These are phyloP conservation scores for Meta bourneti DNA, from an alignment of 2,888 invertebrate species.

Conservation along the genomic window DNA sequence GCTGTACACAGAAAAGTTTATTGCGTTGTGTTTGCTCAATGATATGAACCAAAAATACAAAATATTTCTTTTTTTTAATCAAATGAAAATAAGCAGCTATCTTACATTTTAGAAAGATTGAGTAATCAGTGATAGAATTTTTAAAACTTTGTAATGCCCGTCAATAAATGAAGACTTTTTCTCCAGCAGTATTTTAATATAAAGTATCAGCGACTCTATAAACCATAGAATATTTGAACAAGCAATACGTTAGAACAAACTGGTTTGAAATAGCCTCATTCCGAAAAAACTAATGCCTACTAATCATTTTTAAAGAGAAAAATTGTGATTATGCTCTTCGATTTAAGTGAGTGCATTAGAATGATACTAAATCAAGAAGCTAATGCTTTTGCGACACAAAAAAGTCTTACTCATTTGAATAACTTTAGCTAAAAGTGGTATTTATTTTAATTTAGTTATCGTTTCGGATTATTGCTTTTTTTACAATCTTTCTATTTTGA, in stretches of 20 bases:
- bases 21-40: no score
- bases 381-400: constrained; percentile 9
- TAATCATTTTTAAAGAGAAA: background rate
- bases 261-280: background rate
- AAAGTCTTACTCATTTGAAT: background rate
- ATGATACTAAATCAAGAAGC: constrained; percentile 20
- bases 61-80: no score
- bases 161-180: background rate
- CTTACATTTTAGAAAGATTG: no score
- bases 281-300: background rate
- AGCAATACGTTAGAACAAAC: background rate
- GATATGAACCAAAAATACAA: no score
- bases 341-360: background rate
- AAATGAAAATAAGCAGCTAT: no score
- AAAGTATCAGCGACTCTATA: no score
- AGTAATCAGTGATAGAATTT: no score
- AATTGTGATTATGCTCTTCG: background rate
- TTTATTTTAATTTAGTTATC: constrained; percentile 39
- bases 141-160: no score
- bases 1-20: no score
- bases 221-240: background rate
- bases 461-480: constrained; percentile 50
- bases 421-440: constrained; percentile 20
- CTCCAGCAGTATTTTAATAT: background rate
- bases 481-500: constrained; percentile 42